A percentile compares a stretch with the other conserved stretches of the same genome.
Evolutionary conservation across 2,797 vertebrate species (phyloP).

Genomic region (Vipera ursinii): DNA sequence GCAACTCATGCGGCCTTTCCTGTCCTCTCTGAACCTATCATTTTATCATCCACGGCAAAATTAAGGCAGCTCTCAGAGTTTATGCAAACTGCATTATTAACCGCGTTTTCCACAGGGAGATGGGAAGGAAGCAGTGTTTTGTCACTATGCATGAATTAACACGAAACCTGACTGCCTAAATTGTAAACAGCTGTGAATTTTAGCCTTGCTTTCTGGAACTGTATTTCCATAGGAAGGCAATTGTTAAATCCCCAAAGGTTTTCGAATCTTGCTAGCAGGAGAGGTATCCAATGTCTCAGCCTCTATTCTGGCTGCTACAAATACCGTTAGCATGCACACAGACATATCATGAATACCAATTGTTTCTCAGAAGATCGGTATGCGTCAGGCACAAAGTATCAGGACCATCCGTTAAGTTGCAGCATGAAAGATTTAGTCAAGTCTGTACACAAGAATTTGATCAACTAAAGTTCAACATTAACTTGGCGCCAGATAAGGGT

Average conservation of each 20-base stretch:
- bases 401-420: too few relatives aligned
- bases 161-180: neutral
- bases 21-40: neutral
- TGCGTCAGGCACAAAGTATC: too few relatives aligned
- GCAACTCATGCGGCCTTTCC: neutral
- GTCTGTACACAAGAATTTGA: too few relatives aligned
- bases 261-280: neutral
- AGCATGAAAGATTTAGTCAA: too few relatives aligned
- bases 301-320: neutral
- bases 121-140: neutral
- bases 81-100: slow-evolving; percentile 43
- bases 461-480: too few relatives aligned
- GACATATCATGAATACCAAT: neutral
- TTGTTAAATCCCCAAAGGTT: slow-evolving; percentile 8
- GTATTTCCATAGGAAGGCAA: slow-evolving; percentile 13
- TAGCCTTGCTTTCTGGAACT: slow-evolving; percentile 22
- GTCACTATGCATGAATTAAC: slow-evolving; percentile 25
- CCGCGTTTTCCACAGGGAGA: neutral
- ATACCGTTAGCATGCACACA: neutral
- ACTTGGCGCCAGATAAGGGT: too few relatives aligned
- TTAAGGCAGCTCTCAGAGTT: slow-evolving; percentile 10
- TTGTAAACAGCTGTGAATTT: slow-evolving; percentile 14
- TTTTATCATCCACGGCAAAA: neutral
- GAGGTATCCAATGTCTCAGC: too few relatives aligned
- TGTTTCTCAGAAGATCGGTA: too few relatives aligned